Evolutionary conservation across 2,113 vertebrate genomes (phyloP).

Genomic region (Phalacrocorax carbo): DNA sequence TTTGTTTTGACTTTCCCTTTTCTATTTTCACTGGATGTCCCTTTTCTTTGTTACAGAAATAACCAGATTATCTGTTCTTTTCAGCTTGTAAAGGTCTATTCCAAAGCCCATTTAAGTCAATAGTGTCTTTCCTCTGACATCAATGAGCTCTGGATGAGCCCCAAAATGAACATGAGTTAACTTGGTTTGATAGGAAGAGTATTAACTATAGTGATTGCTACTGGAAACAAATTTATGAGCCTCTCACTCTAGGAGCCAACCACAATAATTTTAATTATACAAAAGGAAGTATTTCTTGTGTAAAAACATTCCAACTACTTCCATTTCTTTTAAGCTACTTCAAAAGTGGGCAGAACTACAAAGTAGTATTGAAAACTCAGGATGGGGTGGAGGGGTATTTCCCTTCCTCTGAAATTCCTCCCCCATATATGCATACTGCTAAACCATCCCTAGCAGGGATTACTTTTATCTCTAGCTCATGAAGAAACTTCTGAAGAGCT

Average conservation of each 20-base stretch:
- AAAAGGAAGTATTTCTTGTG: slow-evolving; percentile 63
- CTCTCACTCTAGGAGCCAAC: slow-evolving; percentile 45
- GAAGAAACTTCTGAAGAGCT: slow-evolving; percentile 48
- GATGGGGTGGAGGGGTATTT: slow-evolving; percentile 66
- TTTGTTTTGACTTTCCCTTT: not conserved
- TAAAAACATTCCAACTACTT: slow-evolving; percentile 67
- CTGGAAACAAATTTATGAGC: slow-evolving; percentile 53
- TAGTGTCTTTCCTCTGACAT: slow-evolving; percentile 48
- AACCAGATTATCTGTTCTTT: slow-evolving; percentile 10
- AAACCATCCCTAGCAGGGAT: slow-evolving; percentile 61
- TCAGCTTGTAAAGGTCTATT: slow-evolving; percentile 24
- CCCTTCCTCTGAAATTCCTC: slow-evolving; percentile 67
- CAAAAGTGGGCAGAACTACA: slow-evolving; percentile 69
- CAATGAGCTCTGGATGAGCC: slow-evolving; percentile 30
- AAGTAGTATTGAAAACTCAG: slow-evolving; percentile 58
- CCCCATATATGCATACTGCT: slow-evolving; percentile 48
- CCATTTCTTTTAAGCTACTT: slow-evolving; percentile 66
- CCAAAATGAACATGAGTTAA: slow-evolving; percentile 31
- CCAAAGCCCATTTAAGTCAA: slow-evolving; percentile 24
- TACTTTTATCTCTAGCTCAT: slow-evolving; percentile 59
- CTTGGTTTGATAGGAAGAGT: slow-evolving; percentile 4
- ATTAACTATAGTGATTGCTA: slow-evolving; percentile 36
- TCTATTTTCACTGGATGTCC: not conserved
- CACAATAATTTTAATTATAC: slow-evolving; percentile 68
- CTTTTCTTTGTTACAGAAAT: not conserved